phyloP scores from a whole-genome alignment of 2,113 vertebrate genomes.

The Anguilla rostrata region DNA sequence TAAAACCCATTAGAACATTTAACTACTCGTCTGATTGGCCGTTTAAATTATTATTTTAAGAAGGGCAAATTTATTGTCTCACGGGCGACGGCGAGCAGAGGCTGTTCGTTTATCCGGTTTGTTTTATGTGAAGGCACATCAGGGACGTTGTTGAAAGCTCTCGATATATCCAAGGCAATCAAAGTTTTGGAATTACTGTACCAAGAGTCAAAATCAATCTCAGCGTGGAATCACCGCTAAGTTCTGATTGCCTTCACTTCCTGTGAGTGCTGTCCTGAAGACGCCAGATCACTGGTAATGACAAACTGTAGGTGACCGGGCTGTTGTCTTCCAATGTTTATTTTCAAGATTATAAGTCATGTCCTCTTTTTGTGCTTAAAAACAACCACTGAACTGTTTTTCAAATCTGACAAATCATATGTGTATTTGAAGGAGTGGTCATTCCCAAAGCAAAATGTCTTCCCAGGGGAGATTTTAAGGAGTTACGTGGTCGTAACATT shows the following conservation, averaged over 20 bases:
- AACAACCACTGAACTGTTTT: neutral
- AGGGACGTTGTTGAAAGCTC: slow-evolving; percentile 28
- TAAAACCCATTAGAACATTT: slow-evolving; percentile 38
- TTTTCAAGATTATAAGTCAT: neutral
- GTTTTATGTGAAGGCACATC: slow-evolving; percentile 34
- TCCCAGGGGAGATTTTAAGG: neutral
- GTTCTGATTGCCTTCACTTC: slow-evolving; percentile 10
- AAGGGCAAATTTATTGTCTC: slow-evolving; percentile 42
- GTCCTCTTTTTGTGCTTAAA: neutral
- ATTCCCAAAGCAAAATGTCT: neutral
- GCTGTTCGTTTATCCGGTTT: slow-evolving; percentile 42
- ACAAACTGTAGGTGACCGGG: neutral
- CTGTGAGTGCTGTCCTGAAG: slow-evolving; percentile 11
- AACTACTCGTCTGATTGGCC: slow-evolving; percentile 34
- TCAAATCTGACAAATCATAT: neutral
- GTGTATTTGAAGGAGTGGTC: neutral
- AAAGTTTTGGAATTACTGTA: slow-evolving; percentile 3
- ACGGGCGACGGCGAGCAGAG: slow-evolving; percentile 23
- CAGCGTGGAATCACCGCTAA: slow-evolving; percentile 12
- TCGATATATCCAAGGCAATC: slow-evolving; percentile 17
- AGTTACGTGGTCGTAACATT: neutral
- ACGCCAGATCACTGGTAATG: slow-evolving; percentile 14
- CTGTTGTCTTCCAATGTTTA: neutral
- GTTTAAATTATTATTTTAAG: slow-evolving; percentile 41
- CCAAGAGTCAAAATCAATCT: slow-evolving; percentile 24